Base-by-base conservation (phyloP, 2,888 invertebrate genomes). In the Timandra comae region DNA sequence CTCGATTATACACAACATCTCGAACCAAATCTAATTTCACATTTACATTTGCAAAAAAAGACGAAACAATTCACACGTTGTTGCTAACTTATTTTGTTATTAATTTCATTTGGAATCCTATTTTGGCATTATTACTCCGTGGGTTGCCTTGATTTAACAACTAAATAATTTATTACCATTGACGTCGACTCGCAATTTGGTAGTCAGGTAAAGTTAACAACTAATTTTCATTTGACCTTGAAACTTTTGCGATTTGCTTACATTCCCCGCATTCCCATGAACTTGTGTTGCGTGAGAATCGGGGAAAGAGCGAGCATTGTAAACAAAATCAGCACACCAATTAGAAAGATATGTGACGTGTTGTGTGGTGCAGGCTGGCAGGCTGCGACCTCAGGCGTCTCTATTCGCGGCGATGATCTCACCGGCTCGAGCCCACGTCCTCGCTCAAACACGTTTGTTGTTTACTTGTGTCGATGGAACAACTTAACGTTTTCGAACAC, bases 381-480 rank as follows among this genome's bases (percentile, higher is more conserved):
- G 16, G 16, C 16, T 16, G 4, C 16, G 16, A 16, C 16, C 84
- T 81, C 79, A 71, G 65, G 53, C 63, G 53, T 54, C 43, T 49
- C 51, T 82, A 85, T 78, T 78, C 66, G 63, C 63, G 60, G 74
- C 77, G 84, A 62, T 84, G 84, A 85, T 84, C 80, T 85, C 84
- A 84, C 64, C 76, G 65, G 38, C 54, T 52, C 55, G 64, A 61
- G 67, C 77, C 75, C 74, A 78, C 82, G 82, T 81, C 82, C 82
- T 82, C 58, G 59, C 55, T 67, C 65, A 81, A 81, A 84, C 84
- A 74, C 70, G 84, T 84, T 84, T 82, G 66, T 70, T 84, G 79
- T 84, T 82, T 80, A 82, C 79, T 79, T 68, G 71, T 49, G 57
- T 50, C 63, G 62, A 68, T 68, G 67, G 68, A 69, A 70, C 56